A percentile compares a stretch with the other conserved stretches of the same genome.
phyloP scores from a whole-genome alignment of 2,888 invertebrate species.

The Agriopis leucophaearia region DNA sequence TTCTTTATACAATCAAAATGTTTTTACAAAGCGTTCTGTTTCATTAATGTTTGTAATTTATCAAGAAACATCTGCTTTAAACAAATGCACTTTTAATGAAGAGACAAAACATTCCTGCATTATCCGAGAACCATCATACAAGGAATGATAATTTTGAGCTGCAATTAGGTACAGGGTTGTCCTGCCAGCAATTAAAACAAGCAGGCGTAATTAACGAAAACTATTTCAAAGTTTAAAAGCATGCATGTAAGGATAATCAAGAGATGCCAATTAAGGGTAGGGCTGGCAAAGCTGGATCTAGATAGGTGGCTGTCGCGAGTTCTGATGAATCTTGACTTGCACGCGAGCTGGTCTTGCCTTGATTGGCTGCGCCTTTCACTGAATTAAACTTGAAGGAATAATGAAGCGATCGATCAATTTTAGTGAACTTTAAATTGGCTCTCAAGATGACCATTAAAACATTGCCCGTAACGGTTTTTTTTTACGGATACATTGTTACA shows the following conservation, averaged over 20 bases:
- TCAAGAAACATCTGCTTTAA: slow-evolving; percentile 2
- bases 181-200: slow-evolving; percentile 23
- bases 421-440: slow-evolving; percentile 21
- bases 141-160: slow-evolving; percentile 23
- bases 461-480: background rate
- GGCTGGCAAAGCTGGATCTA: slow-evolving; percentile 68
- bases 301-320: slow-evolving; percentile 64
- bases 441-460: slow-evolving; percentile 8
- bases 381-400: slow-evolving; percentile 31
- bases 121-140: slow-evolving; percentile 5
- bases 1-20: slow-evolving; percentile 28
- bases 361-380: slow-evolving; percentile 46
- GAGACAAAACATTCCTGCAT: slow-evolving; percentile 5
- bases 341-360: slow-evolving; percentile 65
- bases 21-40: slow-evolving; percentile 5
- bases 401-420: slow-evolving; percentile 41
- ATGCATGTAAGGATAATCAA: slow-evolving; percentile 55
- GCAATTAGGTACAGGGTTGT: slow-evolving; percentile 21
- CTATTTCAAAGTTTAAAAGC: slow-evolving; percentile 43
- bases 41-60: slow-evolving; percentile 20
- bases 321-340: slow-evolving; percentile 68
- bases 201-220: slow-evolving; percentile 38
- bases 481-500: no score
- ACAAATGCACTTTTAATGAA: slow-evolving; percentile 4
- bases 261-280: slow-evolving; percentile 75